phyloP scores from a whole-genome alignment of 2,888 invertebrate genomes.

The Melieria picta region DNA sequence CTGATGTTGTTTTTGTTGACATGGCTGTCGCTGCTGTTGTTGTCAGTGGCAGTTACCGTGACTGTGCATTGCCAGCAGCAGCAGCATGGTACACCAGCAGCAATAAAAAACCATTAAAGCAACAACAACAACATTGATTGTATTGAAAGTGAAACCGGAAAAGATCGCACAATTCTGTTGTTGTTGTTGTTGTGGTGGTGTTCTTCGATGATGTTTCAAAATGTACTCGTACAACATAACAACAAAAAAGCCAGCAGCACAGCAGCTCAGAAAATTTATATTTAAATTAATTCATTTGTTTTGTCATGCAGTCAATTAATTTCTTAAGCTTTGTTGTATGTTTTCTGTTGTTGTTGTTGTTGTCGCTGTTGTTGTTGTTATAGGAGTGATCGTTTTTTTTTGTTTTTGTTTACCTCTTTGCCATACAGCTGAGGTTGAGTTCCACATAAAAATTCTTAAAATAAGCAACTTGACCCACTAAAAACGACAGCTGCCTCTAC shows the following conservation, averaged over 20 bases:
- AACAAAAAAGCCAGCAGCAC: no score
- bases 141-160: constrained; percentile 12
- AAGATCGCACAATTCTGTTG: constrained; percentile 3
- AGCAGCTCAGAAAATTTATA: no score
- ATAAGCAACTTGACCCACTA: constrained; percentile 17
- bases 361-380: no score
- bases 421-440: constrained; percentile 8
- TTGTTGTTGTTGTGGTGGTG: no score
- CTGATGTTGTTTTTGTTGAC: constrained; percentile 3
- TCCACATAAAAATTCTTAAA: constrained; percentile 5
- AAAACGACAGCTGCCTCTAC: constrained; percentile 13
- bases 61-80: neutral
- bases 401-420: neutral
- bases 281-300: no score
- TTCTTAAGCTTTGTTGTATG: no score
- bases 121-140: neutral
- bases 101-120: neutral
- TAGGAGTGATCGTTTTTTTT: no score
- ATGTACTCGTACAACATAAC: no score
- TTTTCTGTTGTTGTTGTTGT: no score
- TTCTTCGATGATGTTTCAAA: no score
- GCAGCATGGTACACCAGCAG: neutral
- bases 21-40: neutral
- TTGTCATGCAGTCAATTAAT: no score
- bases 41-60: neutral